phyloP scores from a whole-genome alignment of 2,113 vertebrate species.

The Panthera tigris region DNA sequence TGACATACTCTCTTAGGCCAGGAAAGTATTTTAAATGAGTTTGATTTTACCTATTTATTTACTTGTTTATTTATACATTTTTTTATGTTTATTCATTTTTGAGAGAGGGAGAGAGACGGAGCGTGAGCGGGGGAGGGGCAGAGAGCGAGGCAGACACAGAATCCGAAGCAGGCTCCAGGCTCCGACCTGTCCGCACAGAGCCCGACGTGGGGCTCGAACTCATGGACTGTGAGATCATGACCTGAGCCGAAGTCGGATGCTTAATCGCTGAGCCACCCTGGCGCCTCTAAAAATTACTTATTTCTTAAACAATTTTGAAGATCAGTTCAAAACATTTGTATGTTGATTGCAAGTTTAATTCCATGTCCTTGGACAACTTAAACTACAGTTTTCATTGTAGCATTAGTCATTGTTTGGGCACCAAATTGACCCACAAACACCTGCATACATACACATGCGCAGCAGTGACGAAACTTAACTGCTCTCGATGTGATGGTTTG shows the following conservation, averaged over 20 bases:
- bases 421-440: background rate
- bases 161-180: too few species aligned
- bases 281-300: background rate
- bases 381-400: background rate
- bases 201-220: background rate
- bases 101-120: too few species aligned
- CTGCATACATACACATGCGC: background rate
- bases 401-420: background rate
- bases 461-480: background rate
- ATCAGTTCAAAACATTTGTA: background rate
- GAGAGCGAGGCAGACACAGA: too few species aligned
- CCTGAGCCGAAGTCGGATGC: too few species aligned
- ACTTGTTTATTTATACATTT: too few species aligned
- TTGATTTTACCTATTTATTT: background rate
- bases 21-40: background rate
- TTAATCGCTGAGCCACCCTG: background rate
- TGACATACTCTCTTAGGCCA: background rate
- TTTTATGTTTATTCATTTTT: too few species aligned
- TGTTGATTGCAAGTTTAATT: background rate
- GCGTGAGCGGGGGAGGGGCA: too few species aligned
- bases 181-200: too few species aligned
- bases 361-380: background rate
- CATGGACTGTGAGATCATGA: background rate
- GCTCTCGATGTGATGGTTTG: background rate
- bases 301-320: background rate